Evolutionary conservation across 1,140 invertebrate species (phyloP).

Genomic region (Paraescarpia echinospica): DNA sequence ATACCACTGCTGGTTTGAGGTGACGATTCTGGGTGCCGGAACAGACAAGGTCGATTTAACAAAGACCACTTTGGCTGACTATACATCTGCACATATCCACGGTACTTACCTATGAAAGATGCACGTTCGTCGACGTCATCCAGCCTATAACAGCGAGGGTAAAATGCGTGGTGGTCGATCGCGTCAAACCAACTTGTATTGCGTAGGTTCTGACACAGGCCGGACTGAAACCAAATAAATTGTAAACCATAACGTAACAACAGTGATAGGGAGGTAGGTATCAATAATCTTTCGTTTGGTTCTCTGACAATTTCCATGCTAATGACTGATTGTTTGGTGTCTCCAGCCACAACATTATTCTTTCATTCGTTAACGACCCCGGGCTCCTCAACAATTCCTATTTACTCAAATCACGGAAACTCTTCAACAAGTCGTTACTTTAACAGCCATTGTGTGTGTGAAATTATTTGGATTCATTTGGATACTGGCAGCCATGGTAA

Average conservation of each 20-base stretch:
- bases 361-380: neutral
- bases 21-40: no score
- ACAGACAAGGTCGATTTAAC: neutral
- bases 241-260: neutral
- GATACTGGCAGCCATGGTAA: no score
- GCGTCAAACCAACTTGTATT: conserved; percentile 85
- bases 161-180: conserved; percentile 73
- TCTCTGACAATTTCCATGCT: neutral
- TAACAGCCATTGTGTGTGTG: neutral
- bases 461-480: neutral
- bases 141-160: conserved; percentile 73
- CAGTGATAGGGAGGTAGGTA: neutral
- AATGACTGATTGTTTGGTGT: neutral
- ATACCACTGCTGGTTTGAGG: no score
- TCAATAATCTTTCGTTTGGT: neutral
- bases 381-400: neutral
- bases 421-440: neutral
- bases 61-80: neutral
- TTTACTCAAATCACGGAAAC: neutral
- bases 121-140: conserved; percentile 75
- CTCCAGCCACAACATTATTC: neutral
- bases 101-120: conserved; percentile 67
- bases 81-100: neutral
- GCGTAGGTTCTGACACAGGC: conserved; percentile 73
- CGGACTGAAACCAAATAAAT: conserved; percentile 21